phyloP scores from a whole-genome alignment of 2,888 invertebrate species.

The Cetonia aurata region DNA sequence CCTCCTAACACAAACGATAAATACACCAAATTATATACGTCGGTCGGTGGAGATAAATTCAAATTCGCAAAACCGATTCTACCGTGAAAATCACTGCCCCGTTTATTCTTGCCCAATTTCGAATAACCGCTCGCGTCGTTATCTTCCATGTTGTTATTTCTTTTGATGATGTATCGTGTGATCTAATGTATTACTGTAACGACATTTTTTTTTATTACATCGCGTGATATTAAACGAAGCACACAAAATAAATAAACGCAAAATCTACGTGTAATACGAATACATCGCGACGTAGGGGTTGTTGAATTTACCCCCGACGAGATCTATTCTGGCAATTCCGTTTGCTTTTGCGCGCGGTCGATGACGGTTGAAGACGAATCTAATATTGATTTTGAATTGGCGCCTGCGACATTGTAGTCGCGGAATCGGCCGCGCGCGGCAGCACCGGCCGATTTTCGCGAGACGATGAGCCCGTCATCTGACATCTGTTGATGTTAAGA shows the following conservation, averaged over 20 bases:
- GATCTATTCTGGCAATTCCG: not conserved
- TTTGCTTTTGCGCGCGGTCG: not conserved
- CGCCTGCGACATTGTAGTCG: conserved; percentile 49
- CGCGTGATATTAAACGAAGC: not conserved
- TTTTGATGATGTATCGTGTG: not conserved
- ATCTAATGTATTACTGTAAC: too few species aligned
- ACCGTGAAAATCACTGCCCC: conserved; percentile 58
- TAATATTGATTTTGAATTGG: conserved; percentile 53
- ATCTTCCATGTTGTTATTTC: conserved; percentile 55
- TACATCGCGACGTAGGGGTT: conserved; percentile 8
- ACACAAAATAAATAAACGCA: not conserved
- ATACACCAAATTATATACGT: conserved; percentile 80
- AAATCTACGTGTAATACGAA: conserved; percentile 2
- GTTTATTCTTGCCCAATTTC: conserved; percentile 60
- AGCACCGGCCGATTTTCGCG: conserved; percentile 34
- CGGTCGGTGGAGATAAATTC: conserved; percentile 77
- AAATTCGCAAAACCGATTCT: conserved; percentile 67
- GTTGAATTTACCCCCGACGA: not conserved
- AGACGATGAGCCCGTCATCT: conserved; percentile 36
- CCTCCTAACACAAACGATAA: conserved; percentile 85
- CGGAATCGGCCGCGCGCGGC: conserved; percentile 23
- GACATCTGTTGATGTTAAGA: conserved; percentile 54
- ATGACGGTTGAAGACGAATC: not conserved
- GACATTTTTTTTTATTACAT: too few species aligned
- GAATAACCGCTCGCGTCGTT: conserved; percentile 61